Evolutionary conservation across 2,113 vertebrate genomes (phyloP).

Genomic region (Laticauda laticaudata): DNA sequence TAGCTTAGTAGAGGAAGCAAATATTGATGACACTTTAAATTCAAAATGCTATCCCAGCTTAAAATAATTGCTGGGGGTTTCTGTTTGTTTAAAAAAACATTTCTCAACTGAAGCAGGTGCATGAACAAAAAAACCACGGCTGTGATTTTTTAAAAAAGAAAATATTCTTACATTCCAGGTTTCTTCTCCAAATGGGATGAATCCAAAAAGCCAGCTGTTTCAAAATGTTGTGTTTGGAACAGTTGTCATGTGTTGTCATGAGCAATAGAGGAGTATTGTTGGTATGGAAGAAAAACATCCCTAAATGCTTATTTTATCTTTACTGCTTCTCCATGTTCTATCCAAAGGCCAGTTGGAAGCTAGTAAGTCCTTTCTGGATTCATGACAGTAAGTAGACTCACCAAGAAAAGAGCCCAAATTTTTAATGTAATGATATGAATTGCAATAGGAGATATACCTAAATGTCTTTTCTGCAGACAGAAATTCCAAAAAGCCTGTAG

Average conservation of each 20-base stretch:
- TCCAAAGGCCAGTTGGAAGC: neutral
- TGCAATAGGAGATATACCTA: neutral
- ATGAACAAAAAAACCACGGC: neutral
- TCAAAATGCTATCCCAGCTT: neutral
- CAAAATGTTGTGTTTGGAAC: neutral
- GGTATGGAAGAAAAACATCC: constrained; percentile 2
- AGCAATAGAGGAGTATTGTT: neutral
- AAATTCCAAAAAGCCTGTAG: neutral
- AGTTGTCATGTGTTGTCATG: neutral
- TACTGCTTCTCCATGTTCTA: neutral
- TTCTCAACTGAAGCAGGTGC: neutral
- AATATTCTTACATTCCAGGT: neutral
- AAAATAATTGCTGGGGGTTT: neutral
- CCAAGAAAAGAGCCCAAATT: neutral
- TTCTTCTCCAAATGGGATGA: constrained; percentile 15
- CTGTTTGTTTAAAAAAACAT: neutral
- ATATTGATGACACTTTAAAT: neutral
- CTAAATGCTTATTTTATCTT: neutral
- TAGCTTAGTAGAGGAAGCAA: neutral
- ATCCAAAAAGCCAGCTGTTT: neutral
- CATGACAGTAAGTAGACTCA: neutral
- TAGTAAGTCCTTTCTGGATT: neutral
- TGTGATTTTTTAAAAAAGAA: neutral
- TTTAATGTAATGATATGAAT: neutral
- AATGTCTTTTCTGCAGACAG: neutral